Conservation (phyloP, 2,113 vertebrate genomes). For the Cyanoramphus novaezelandiae region DNA sequence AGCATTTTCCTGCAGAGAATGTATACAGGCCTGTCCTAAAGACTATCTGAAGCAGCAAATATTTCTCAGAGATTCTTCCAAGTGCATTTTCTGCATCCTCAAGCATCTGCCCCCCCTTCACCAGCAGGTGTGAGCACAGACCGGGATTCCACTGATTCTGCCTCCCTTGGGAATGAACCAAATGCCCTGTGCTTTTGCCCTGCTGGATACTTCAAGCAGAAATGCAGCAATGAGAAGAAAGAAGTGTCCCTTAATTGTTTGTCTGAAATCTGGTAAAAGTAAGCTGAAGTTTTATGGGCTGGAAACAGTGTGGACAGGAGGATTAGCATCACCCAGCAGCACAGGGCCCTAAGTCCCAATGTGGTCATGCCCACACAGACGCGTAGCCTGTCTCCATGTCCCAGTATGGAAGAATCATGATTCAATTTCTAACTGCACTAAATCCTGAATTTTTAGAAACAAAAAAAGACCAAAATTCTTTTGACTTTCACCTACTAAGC, state of each 20-base stretch:
- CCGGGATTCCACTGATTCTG: neutral
- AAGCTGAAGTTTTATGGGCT: neutral
- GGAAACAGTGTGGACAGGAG: neutral
- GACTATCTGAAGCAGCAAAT: neutral
- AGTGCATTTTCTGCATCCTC: neutral
- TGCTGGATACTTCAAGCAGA: neutral
- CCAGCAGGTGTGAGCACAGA: neutral
- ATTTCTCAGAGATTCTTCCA: neutral
- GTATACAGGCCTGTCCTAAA: neutral
- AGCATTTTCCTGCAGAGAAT: neutral
- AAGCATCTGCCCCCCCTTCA: neutral
- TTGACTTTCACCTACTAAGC: neutral
- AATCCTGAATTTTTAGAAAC: neutral
- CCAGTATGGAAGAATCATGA: neutral
- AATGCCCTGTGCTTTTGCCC: neutral
- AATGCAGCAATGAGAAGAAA: neutral
- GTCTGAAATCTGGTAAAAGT: neutral
- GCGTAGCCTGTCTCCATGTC: fast-evolving
- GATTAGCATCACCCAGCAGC: neutral
- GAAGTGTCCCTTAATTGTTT: neutral
- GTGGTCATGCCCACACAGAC: neutral
- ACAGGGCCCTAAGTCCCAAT: neutral
- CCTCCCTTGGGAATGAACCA: neutral
- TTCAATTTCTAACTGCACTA: neutral
- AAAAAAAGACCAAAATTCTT: neutral